A percentile compares a stretch with the other conserved stretches of the same genome.
phyloP scores from a whole-genome alignment of 1,140 invertebrate species.

The Trichonephila clavipes region DNA sequence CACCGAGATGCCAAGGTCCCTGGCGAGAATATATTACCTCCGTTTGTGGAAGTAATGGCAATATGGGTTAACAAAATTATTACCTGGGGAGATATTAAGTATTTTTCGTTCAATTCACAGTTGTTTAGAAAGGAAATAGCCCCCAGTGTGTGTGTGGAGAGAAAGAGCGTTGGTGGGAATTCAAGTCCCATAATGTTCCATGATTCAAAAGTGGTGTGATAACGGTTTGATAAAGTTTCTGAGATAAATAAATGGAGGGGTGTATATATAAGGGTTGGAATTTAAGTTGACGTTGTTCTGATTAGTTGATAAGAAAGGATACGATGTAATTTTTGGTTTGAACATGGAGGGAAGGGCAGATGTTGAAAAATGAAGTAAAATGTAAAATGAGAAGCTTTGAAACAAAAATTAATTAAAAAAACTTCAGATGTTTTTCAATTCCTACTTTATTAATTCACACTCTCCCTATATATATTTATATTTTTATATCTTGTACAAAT shows the following conservation, averaged over 20 bases:
- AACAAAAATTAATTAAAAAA: too few relatives aligned
- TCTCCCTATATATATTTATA: too few relatives aligned
- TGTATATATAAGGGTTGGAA: not conserved
- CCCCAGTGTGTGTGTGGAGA: not conserved
- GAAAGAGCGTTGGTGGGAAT: not conserved
- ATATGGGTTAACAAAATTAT: conserved; percentile 58
- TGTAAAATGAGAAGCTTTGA: too few relatives aligned
- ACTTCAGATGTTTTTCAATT: too few relatives aligned
- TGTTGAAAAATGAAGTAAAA: too few relatives aligned
- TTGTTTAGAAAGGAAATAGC: not conserved
- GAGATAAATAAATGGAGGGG: not conserved
- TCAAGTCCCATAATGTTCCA: not conserved
- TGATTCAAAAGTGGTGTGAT: conserved; percentile 1
- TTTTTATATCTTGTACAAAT: too few relatives aligned
- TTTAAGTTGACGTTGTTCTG: not conserved
- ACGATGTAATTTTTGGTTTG: too few relatives aligned
- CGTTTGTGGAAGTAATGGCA: not conserved
- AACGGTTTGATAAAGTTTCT: not conserved
- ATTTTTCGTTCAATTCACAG: conserved; percentile 44
- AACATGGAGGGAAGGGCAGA: too few relatives aligned
- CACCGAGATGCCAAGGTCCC: not conserved
- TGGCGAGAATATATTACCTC: conserved; percentile 32
- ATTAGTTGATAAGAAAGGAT: not conserved
- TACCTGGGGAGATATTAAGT: conserved; percentile 61
- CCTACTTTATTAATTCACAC: too few relatives aligned